Evolutionary conservation across 2,797 vertebrate genomes (phyloP).

Genomic region (Halcyon leucocephala): DNA sequence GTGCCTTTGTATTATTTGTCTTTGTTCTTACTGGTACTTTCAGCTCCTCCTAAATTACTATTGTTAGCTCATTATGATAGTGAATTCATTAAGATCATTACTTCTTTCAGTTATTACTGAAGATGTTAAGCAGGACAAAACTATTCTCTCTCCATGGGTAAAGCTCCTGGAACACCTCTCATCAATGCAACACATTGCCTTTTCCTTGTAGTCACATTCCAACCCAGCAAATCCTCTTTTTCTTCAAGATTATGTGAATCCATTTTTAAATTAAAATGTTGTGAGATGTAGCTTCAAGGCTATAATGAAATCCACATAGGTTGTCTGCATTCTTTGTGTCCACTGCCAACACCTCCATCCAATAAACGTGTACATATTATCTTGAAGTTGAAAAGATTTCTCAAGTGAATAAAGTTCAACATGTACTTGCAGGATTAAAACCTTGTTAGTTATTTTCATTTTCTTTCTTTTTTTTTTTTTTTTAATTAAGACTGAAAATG

Average conservation of each 20-base stretch:
- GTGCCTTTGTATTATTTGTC: slow-evolving; percentile 59
- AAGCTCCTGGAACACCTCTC: background rate
- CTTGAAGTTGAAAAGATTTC: background rate
- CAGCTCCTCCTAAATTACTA: slow-evolving; percentile 66
- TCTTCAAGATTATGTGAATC: background rate
- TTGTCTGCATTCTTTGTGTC: background rate
- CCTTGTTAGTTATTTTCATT: background rate
- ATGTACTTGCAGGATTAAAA: background rate
- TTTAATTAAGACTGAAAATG: background rate
- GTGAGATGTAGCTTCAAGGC: background rate
- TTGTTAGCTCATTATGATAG: slow-evolving; percentile 61
- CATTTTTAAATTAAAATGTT: background rate
- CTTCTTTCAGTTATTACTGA: slow-evolving; percentile 47
- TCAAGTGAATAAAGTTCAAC: background rate
- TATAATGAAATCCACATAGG: background rate
- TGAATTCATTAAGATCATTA: slow-evolving; percentile 61
- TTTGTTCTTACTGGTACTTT: slow-evolving; percentile 65
- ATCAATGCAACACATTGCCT: background rate
- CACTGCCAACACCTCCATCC: background rate
- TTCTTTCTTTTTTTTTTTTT: background rate
- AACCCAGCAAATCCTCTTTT: background rate
- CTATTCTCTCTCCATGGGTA: background rate
- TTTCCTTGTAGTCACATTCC: background rate
- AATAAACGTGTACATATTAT: background rate
- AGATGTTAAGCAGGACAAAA: slow-evolving; percentile 50